Conservation (phyloP, 2,113 vertebrate genomes). For the Gracilinanus agilis region DNA sequence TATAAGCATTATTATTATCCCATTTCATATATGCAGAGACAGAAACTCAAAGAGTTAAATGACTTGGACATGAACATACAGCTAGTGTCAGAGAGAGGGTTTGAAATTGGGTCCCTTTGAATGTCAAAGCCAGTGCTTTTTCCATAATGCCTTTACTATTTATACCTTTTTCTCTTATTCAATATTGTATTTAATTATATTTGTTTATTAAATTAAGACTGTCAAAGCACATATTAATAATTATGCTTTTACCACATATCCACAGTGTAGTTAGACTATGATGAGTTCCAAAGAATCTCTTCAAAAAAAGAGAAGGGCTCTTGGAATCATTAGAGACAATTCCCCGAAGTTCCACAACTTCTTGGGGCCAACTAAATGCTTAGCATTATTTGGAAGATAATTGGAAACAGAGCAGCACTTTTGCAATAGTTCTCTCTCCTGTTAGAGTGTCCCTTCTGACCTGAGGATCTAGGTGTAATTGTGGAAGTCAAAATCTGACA, state of each 20-base stretch:
- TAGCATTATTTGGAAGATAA: background rate
- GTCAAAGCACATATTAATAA: background rate
- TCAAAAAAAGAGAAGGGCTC: background rate
- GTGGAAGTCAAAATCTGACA: background rate
- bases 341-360: background rate
- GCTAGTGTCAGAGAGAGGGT: background rate
- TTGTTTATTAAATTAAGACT: too few relatives aligned
- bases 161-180: too few relatives aligned
- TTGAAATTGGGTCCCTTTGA: too few relatives aligned
- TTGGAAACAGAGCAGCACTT: background rate
- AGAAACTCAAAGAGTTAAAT: too few relatives aligned
- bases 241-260: background rate
- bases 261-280: background rate
- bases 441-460: background rate
- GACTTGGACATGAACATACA: constrained; percentile 36
- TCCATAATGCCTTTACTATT: too few relatives aligned
- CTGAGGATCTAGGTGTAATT: background rate
- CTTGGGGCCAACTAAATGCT: background rate
- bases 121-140: constrained; percentile 3
- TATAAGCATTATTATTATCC: constrained; percentile 36
- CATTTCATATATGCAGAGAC: constrained; percentile 47
- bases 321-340: background rate
- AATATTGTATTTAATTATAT: too few relatives aligned
- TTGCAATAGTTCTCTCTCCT: background rate
- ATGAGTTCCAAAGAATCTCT: background rate